A percentile compares a stretch with the other conserved stretches of the same genome.
Evolutionary conservation across 2,797 vertebrate species (phyloP).

Genomic region (Eospalax fontanierii): DNA sequence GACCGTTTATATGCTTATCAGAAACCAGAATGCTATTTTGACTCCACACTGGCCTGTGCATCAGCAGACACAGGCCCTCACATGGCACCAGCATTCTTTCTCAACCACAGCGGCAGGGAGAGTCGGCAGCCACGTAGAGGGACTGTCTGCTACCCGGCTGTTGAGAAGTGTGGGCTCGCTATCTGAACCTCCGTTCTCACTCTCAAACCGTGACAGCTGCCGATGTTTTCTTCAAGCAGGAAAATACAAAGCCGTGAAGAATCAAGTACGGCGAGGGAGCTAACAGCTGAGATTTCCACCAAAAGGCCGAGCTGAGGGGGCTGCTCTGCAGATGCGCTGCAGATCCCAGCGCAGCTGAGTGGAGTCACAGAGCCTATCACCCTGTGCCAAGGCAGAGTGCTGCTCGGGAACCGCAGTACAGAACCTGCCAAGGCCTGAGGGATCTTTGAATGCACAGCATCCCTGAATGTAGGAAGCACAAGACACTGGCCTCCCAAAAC

Average conservation of each 20-base stretch:
- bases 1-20: rapidly evolving
- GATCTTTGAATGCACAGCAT: too few species aligned
- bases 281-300: not conserved
- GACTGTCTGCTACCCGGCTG: not conserved
- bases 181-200: not conserved
- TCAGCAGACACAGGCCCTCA: not conserved
- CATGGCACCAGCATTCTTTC: too few species aligned
- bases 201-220: not conserved
- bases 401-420: rapidly evolving
- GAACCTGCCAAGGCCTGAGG: not conserved
- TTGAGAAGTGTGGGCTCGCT: not conserved
- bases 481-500: not conserved
- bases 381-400: not conserved
- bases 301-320: not conserved
- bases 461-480: not conserved
- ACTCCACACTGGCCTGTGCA: not conserved
- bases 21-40: too few species aligned
- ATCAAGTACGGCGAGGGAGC: not conserved
- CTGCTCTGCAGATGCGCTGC: not conserved
- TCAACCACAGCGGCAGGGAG: not conserved
- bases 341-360: rapidly evolving
- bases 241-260: not conserved
- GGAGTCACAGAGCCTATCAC: not conserved
- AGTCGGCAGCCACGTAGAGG: not conserved
- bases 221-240: not conserved